Evolutionary conservation across 2,113 vertebrate genomes (phyloP), one percentile per base, ranked within the genome.

Genomic region (Cyanistes caeruleus): DNA sequence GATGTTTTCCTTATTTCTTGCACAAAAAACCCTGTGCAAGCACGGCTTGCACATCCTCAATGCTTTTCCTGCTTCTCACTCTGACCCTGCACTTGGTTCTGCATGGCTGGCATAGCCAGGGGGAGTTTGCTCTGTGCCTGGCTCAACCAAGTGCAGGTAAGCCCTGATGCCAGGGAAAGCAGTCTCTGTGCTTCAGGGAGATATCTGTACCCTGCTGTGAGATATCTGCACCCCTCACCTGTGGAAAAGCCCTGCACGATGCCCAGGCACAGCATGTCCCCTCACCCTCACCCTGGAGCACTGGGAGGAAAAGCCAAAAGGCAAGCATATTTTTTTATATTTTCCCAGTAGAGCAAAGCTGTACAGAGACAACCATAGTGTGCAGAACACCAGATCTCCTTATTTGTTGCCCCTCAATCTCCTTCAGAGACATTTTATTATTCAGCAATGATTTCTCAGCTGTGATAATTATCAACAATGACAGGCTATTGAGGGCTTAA

Each of bases 381-480:
- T 6, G 0, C 43, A 80, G 17, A 74, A 33, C n/a, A 65, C 11
- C 31, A 37, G 2, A 77, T 53, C 80, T 87, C 39, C 22, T 89
- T 20, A 11, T 63, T 84, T 62, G 20, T 30, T 80, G 23, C 64
- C 84, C 55, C 87, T 87, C 63, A 14, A 1, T 44, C 69, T 89
- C 74, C 69, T 84, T 79, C 62, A 74, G 75, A 85, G 64, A 27
- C 41, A 75, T 44, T 59, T 35, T 39, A 52, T 82, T 91, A 85
- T 43, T 48, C 80, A 77, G 63, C 59, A 81, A 27, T 39, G 70
- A 69, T 68, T 93, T 63, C 81, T 87, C 84, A 85, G 2, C 87
- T 91, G 87, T 84, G 90, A 72, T 95, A 89, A 94, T 94, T 96
- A 82, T 84, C 84, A 84, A 68, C 68, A 94, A 90, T 79, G 65